Conservation (phyloP, 2,797 vertebrate genomes). For the Acanthopagrus latus region DNA sequence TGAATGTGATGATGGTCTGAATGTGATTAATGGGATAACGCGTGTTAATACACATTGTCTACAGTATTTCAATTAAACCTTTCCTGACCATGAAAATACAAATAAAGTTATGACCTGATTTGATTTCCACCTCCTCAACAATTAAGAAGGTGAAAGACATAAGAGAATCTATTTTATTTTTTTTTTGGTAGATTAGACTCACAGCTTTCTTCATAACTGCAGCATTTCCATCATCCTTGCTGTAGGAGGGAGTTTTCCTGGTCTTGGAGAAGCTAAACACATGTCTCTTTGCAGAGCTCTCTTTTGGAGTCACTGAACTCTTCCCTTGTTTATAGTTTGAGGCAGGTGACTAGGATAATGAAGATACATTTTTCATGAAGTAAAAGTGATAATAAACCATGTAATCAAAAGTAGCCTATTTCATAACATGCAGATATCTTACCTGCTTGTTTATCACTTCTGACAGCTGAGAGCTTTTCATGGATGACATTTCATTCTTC, state of each 20-base stretch:
- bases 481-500: conserved; percentile 62
- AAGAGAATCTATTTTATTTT: background rate
- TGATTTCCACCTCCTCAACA: background rate
- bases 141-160: background rate
- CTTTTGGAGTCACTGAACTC: conserved; percentile 47
- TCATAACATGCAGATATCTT: background rate
- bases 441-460: conserved; percentile 60
- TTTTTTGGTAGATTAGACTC: conserved; percentile 36
- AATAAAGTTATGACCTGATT: background rate
- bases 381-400: conserved; percentile 1
- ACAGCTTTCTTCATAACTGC: conserved; percentile 72
- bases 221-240: conserved; percentile 56
- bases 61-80: background rate
- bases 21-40: background rate
- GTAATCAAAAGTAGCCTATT: background rate
- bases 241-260: conserved; percentile 52
- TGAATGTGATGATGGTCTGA: background rate
- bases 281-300: conserved; percentile 38
- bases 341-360: conserved; percentile 45
- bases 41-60: background rate
- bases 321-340: conserved; percentile 24
- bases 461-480: conserved; percentile 53
- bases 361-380: conserved; percentile 3
- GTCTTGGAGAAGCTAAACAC: conserved; percentile 64
- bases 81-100: background rate